Evolutionary conservation across 2,113 vertebrate species (phyloP).

Genomic region (Columbina picui): DNA sequence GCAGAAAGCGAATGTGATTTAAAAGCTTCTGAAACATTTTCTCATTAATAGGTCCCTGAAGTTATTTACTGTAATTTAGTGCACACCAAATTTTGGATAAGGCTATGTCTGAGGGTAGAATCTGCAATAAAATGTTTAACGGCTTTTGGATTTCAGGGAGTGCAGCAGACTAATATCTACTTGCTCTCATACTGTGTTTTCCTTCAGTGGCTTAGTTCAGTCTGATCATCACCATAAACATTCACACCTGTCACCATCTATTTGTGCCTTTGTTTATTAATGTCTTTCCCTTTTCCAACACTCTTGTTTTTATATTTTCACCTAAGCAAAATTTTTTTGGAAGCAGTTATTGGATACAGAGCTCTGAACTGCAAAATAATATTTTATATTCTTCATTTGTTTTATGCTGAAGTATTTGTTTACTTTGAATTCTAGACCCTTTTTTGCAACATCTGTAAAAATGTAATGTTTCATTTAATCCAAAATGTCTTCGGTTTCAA

Average conservation of each 20-base stretch:
- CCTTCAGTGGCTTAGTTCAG: background rate
- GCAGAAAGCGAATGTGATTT: background rate
- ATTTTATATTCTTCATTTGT: slow-evolving; percentile 4
- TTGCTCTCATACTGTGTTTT: background rate
- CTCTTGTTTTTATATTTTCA: background rate
- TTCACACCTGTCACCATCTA: background rate
- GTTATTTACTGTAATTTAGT: background rate
- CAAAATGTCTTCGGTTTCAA: background rate
- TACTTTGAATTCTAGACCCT: background rate
- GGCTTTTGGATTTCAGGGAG: background rate
- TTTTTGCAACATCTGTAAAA: background rate
- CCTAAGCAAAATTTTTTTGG: background rate
- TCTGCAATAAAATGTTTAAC: background rate
- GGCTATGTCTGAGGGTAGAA: background rate
- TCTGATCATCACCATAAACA: background rate
- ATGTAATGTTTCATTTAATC: background rate
- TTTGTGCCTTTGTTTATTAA: slow-evolving; percentile 7
- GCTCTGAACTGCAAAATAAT: slow-evolving; percentile 20
- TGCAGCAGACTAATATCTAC: background rate
- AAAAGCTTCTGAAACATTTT: background rate
- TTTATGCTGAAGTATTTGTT: background rate
- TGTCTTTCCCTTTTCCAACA: background rate
- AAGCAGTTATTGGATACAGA: background rate
- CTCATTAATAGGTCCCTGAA: background rate
- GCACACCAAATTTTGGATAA: background rate